Percentiles rank a stretch among this genome's conserved stretches.
Conservation (phyloP, 2,888 invertebrate species). For the Colletes collaris region DNA sequence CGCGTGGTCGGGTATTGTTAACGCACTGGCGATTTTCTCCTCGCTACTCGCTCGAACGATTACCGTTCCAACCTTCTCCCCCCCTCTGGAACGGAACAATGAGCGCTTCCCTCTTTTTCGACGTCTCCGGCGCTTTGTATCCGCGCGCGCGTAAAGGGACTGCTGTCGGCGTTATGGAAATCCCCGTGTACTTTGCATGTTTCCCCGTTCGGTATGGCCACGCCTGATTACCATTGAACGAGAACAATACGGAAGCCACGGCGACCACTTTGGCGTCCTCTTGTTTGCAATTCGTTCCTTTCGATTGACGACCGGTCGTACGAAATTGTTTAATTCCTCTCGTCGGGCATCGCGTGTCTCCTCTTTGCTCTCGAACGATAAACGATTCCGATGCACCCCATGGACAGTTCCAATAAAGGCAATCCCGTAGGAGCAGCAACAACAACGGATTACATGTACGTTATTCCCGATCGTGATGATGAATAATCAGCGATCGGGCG, state of each 20-base stretch:
- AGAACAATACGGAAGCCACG: constrained; percentile 26
- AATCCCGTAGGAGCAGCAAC: neutral
- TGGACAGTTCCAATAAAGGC: neutral
- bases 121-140: constrained; percentile 41
- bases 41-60: constrained; percentile 42
- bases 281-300: constrained; percentile 15
- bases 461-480: constrained; percentile 44
- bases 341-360: neutral
- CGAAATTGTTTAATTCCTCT: constrained; percentile 16
- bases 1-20: constrained; percentile 36
- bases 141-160: constrained; percentile 28
- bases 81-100: constrained; percentile 16
- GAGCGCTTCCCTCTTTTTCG: constrained; percentile 46
- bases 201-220: constrained; percentile 10
- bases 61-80: constrained; percentile 37
- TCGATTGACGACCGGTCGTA: constrained; percentile 9
- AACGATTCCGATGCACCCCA: neutral
- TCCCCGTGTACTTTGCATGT: constrained; percentile 17
- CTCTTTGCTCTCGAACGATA: no score
- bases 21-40: constrained; percentile 50
- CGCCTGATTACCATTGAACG: constrained; percentile 54
- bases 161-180: constrained; percentile 49
- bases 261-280: constrained; percentile 18
- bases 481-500: constrained; percentile 53
- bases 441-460: constrained; percentile 19